These are phyloP conservation scores for Rhegmatorhina hoffmannsi DNA, from an alignment of 2,113 vertebrate species.

Conservation along the genomic window DNA sequence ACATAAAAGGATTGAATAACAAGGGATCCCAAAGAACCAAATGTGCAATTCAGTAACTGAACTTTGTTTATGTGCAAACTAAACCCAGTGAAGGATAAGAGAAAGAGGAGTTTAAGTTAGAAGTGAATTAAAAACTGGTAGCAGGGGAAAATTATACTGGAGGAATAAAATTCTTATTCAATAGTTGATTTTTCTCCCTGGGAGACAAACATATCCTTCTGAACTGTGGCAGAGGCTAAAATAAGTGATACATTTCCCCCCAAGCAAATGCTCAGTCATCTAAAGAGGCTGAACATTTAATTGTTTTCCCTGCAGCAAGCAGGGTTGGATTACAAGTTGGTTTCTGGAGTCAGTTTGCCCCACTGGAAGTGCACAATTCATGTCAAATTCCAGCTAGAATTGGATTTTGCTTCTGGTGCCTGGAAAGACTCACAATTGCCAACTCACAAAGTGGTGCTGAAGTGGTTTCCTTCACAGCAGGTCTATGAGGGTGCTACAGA, in stretches of 20 bases:
- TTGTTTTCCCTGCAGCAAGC: neutral
- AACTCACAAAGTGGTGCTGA: neutral
- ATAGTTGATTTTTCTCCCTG: neutral
- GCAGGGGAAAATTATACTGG: neutral
- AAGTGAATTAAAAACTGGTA: neutral
- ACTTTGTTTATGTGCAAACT: neutral
- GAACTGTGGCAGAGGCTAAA: neutral
- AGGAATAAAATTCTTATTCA: neutral
- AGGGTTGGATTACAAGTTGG: neutral
- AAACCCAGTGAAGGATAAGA: neutral
- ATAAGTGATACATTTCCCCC: neutral
- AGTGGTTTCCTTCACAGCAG: neutral
- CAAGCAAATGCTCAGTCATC: neutral
- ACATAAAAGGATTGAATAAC: neutral
- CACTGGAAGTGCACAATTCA: neutral
- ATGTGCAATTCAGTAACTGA: neutral
- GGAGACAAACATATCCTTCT: neutral
- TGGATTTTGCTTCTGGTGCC: neutral
- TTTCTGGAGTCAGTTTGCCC: neutral
- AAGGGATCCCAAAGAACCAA: neutral
- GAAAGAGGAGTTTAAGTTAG: neutral
- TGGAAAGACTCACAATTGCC: neutral
- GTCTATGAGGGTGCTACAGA: accelerated
- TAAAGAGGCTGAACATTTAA: neutral
- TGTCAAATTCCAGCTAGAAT: neutral